phyloP scores from a whole-genome alignment of 1,140 invertebrate species.

The Spodoptera litura region DNA sequence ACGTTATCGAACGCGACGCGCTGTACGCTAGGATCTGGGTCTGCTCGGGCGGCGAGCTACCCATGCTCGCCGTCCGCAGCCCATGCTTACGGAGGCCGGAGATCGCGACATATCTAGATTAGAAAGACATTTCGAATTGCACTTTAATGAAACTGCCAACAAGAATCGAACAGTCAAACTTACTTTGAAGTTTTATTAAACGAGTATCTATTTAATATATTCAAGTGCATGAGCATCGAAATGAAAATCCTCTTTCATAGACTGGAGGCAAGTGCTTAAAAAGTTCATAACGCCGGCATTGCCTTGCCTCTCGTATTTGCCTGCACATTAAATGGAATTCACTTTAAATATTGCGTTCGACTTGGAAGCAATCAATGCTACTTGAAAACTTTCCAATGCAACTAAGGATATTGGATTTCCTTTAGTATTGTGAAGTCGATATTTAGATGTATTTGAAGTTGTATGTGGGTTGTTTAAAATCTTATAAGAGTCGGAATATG shows the following conservation, averaged over 20 bases:
- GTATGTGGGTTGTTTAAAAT: no score
- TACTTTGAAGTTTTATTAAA: not conserved
- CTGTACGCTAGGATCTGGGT: no score
- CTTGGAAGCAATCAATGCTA: slow-evolving; percentile 35
- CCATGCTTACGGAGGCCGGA: no score
- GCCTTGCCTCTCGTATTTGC: not conserved
- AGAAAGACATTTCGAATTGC: no score
- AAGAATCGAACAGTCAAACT: not conserved
- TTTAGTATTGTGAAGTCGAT: not conserved
- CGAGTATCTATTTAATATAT: not conserved
- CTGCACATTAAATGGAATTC: not conserved
- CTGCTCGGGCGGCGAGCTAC: no score
- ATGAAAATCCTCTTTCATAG: not conserved
- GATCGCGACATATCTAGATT: no score
- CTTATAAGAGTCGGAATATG: no score
- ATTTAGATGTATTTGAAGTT: no score
- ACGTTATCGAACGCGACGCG: no score
- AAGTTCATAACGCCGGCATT: not conserved
- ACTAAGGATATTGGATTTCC: slow-evolving; percentile 24
- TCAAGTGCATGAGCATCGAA: not conserved
- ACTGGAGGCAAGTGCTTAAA: not conserved
- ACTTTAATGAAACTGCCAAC: no score
- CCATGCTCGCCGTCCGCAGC: no score
- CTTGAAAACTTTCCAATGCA: slow-evolving; percentile 37
- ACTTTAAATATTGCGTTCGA: slow-evolving; percentile 37